Base-by-base conservation (phyloP, 1,140 invertebrate species). In the Anthonomus grandis region DNA sequence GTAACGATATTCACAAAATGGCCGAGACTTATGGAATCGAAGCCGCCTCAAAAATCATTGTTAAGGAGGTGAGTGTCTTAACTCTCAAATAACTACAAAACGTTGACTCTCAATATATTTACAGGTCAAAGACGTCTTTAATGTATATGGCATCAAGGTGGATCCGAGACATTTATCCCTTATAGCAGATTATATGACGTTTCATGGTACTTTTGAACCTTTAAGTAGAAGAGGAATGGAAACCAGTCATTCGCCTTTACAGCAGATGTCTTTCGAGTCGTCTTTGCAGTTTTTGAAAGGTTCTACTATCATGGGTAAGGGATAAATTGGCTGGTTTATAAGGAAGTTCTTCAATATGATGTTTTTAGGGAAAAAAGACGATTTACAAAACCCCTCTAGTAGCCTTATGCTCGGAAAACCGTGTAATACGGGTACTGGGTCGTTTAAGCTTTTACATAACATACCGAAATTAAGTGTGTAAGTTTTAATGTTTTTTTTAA, bases 191-290 rank as follows among this genome's bases (percentile, higher is more conserved):
- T 98, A 97, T 71, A 99, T 99, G 96, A 99, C 95, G 0, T 95
- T 86, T 65, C 88, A 91, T 69, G 97, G 97, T 0, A 77, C 76
- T 8, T 97, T 91, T 66, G 84, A 88, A 68, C 90, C 95, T 0
- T 85, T 98, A 71, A 98, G 90, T 74, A 79, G 96, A 22, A 85
- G 83, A 69, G 93, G 92, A 4, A 94, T 99, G 81, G 85, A 89
- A 63, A 83, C 83, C 18, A 91, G 86, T 31, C 79, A 90, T 0
- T 98, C 95, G 3, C 91, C 95, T 0, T 74, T 99, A 2, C 97
- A 99, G 71, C 95, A 98, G 77, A 98, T 99, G 90, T 95, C 90
- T 2, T 99, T 97, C 69, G 97, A 99, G 76, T 93, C 93, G 1
- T 91, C 93, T 1, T 76, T 93, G 18, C 82, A 81, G 63, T 98